Conservation (phyloP, 2,888 invertebrate species). For the Drosophila gaucha region DNA sequence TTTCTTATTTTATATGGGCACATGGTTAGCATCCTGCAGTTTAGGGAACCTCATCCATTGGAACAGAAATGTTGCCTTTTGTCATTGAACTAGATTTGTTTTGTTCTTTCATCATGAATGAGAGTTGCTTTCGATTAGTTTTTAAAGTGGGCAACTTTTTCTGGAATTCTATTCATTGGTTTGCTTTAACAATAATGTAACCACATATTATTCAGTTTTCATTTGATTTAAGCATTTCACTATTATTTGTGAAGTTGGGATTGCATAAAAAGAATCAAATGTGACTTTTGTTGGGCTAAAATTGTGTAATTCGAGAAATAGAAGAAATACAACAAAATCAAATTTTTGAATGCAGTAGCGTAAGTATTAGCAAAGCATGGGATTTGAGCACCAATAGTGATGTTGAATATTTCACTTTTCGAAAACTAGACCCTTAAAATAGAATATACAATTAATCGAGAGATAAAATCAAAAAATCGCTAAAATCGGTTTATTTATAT, state of each 20-base stretch:
- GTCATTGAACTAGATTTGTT: slow-evolving; percentile 36
- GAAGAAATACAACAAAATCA: background rate
- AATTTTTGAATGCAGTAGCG: background rate
- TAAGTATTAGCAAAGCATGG: too few relatives aligned
- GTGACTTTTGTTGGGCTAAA: background rate
- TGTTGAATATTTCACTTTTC: too few relatives aligned
- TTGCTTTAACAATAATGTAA: background rate
- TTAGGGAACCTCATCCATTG: slow-evolving; percentile 18
- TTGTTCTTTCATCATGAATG: slow-evolving; percentile 22
- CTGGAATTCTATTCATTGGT: slow-evolving; percentile 17
- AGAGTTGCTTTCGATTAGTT: background rate
- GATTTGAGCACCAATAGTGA: too few relatives aligned
- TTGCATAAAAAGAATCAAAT: background rate
- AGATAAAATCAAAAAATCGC: too few relatives aligned
- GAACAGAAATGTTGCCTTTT: slow-evolving; percentile 34
- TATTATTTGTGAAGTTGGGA: too few relatives aligned
- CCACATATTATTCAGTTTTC: background rate
- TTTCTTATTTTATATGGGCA: slow-evolving; percentile 1
- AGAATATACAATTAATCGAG: too few relatives aligned
- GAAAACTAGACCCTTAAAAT: too few relatives aligned
- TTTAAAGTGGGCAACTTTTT: slow-evolving; percentile 11
- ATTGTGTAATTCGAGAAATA: background rate
- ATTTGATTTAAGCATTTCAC: background rate
- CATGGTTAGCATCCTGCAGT: slow-evolving; percentile 9
- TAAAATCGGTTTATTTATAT: too few relatives aligned